Base-by-base conservation (phyloP, 2,113 vertebrate genomes). In the Crotalus tigris region DNA sequence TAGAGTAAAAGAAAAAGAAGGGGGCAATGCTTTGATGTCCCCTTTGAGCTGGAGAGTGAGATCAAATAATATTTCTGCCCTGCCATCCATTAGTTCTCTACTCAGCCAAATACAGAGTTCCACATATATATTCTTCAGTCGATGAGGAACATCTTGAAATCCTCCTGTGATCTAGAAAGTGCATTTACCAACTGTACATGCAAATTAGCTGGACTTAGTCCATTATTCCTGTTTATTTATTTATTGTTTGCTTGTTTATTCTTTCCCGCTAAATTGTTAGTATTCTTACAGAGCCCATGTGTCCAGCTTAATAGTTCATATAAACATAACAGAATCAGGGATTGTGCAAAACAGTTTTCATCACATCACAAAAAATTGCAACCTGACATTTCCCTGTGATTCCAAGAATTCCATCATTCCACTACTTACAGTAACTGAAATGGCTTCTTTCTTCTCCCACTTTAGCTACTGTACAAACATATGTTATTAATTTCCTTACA, bases 391-490 rank as follows among this genome's bases (percentile, higher is more conserved):
- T 92, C 55, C 9, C 2, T 5, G 54, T 46, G 26, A 89, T 85
- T 85, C 54, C 54, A 94, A 54, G 92, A 59, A 93, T 88, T 59
- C 23, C 90, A 59, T 12, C 49, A 4, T 59, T 89, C 21, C 54
- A 19, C 46, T 59, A 53, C 53, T 57, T 93, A 69, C 11, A 93
- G 93, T 33, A 93, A 92, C 24, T 87, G 9, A 95, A 81, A 85
- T 0, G 0, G 85, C 96, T 90, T 95, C 53, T 53, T 46, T 51
- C 57, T 17, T 23, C 69, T 46, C 58, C 46, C 95, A 87, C 88
- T 2, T 85, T 93, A 94, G 92, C 39, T 0, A 3, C 75, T 87
- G 17, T 90, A 29, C 90, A 88, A 39, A 92, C 51, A 75, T 87
- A 7, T 92, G 75, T 90, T 91, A 55, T 58, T 44, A 23, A 5